phyloP scores from a whole-genome alignment of 2,797 vertebrate genomes.

The Clarias fuscus region DNA sequence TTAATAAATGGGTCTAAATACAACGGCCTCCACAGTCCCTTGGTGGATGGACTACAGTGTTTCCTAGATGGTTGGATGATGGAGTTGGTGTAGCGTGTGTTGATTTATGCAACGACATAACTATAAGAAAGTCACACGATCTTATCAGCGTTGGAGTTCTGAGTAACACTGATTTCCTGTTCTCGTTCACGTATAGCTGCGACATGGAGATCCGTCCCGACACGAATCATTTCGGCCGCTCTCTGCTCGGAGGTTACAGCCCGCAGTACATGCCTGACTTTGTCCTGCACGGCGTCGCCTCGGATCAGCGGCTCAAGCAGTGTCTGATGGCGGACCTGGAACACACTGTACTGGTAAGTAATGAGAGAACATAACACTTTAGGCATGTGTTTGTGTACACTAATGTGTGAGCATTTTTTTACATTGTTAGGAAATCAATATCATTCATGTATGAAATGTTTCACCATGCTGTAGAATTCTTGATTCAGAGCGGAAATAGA shows the following conservation, averaged over 20 bases:
- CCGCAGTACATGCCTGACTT: slow-evolving; percentile 82
- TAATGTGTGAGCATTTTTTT: not conserved
- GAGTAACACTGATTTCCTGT: not conserved
- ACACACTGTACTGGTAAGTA: slow-evolving; percentile 81
- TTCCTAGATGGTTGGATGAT: no score
- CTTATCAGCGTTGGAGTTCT: no score
- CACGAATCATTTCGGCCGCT: slow-evolving; percentile 81
- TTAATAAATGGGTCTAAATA: no score
- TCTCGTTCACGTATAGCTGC: slow-evolving; percentile 69
- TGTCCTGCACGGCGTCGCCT: slow-evolving; percentile 81
- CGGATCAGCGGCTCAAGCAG: slow-evolving; percentile 78
- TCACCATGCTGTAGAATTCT: not conserved
- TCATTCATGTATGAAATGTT: not conserved
- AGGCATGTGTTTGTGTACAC: not conserved
- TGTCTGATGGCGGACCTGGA: slow-evolving; percentile 77
- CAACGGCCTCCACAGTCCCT: no score
- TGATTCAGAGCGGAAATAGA: not conserved
- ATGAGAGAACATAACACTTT: not conserved
- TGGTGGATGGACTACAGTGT: no score
- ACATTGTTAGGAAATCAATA: not conserved
- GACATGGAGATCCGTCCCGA: slow-evolving; percentile 73
- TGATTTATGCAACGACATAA: no score
- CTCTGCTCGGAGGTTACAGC: slow-evolving; percentile 83
- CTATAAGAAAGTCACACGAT: no score
- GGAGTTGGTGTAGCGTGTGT: no score